Evolutionary conservation across 37 sponge, comb jelly and placozoan species (phyloP).

Genomic region (Halisarca cf. caerulea): DNA sequence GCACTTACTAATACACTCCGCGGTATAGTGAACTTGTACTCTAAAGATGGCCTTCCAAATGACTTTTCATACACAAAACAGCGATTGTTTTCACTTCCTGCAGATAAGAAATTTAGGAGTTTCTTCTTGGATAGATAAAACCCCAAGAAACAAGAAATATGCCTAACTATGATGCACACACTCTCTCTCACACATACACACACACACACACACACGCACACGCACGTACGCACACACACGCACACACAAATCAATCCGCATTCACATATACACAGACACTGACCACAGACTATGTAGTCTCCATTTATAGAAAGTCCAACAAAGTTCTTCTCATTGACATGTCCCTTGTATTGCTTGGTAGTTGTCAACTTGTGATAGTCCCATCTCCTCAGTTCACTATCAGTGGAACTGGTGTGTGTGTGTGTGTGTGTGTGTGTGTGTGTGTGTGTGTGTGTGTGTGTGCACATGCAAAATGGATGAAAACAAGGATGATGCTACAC

Average conservation of each 20-base stretch:
- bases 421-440: no score
- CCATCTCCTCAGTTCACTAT: slow-evolving; percentile 89
- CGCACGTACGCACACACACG: no score
- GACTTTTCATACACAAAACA: slow-evolving; percentile 73
- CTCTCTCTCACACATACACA: background rate
- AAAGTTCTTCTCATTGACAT: slow-evolving; percentile 90
- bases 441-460: no score
- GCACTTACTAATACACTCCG: slow-evolving; percentile 66
- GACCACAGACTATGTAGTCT: slow-evolving; percentile 86
- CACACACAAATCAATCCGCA: background rate
- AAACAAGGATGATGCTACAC: no score
- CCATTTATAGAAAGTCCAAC: slow-evolving; percentile 69
- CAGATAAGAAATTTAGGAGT: no score
- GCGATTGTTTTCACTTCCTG: slow-evolving; percentile 86
- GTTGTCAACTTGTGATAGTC: slow-evolving; percentile 26
- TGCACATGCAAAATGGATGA: no score
- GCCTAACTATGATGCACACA: no score
- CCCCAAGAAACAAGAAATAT: no score
- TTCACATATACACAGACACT: no score
- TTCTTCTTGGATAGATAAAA: no score
- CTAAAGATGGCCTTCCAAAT: slow-evolving; percentile 62
- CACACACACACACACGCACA: no score
- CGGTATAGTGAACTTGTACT: slow-evolving; percentile 50
- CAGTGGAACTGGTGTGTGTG: slow-evolving; percentile 58
- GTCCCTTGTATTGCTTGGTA: slow-evolving; percentile 70